A percentile compares a stretch with the other conserved stretches of the same genome.
Evolutionary conservation across 1,140 invertebrate species (phyloP).

Genomic region (Bombus sylvicola): DNA sequence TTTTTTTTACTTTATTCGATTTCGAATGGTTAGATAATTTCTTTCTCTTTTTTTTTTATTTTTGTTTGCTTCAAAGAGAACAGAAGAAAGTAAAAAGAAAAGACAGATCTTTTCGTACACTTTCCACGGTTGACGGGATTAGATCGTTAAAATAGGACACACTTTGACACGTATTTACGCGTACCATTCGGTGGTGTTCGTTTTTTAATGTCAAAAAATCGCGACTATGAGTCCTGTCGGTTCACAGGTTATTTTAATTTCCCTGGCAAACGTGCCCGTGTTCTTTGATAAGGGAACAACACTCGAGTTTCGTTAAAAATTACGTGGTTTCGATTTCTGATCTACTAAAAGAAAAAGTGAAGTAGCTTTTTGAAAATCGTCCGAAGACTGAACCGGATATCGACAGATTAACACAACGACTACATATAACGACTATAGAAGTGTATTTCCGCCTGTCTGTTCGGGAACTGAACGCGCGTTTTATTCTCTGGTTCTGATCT

Average conservation of each 20-base stretch:
- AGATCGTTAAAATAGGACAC: neutral
- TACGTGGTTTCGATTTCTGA: neutral
- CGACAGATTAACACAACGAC: neutral
- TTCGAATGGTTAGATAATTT: neutral
- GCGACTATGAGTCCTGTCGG: neutral
- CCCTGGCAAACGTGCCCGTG: neutral
- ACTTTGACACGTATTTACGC: neutral
- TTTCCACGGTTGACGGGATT: slow-evolving; percentile 12
- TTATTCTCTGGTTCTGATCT: slow-evolving; percentile 42
- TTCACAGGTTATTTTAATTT: neutral
- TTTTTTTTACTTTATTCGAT: neutral
- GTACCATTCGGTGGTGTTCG: neutral
- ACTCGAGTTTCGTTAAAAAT: neutral
- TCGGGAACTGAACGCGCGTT: slow-evolving; percentile 16
- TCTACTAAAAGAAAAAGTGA: neutral
- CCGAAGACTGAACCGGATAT: neutral
- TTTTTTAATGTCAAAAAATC: neutral
- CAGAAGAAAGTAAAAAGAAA: neutral
- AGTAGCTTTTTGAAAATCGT: neutral
- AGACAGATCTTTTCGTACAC: neutral
- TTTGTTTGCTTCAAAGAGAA: neutral
- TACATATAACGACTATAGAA: neutral
- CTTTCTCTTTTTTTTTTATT: slow-evolving; percentile 3
- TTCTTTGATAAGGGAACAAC: neutral
- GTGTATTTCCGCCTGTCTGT: neutral